Evolutionary conservation across 2,113 vertebrate genomes (phyloP).

Genomic region (Zootoca vivipara): DNA sequence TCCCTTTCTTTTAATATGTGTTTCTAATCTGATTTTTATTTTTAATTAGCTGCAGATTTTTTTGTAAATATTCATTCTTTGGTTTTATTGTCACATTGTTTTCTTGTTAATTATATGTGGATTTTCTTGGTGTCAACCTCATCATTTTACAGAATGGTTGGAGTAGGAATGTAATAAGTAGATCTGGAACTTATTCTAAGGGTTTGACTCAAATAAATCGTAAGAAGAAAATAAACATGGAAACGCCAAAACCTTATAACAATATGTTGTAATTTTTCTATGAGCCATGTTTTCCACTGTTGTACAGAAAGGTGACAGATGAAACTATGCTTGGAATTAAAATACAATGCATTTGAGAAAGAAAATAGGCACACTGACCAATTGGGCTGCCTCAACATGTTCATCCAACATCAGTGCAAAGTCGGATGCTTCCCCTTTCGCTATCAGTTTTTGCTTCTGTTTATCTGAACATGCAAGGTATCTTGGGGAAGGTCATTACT

Average conservation of each 20-base stretch:
- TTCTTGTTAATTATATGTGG: too few relatives aligned
- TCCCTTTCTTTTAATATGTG: too few relatives aligned
- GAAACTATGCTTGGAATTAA: neutral
- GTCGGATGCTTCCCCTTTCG: too few relatives aligned
- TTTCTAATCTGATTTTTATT: too few relatives aligned
- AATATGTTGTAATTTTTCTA: neutral
- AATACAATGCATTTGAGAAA: neutral
- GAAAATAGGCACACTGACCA: neutral
- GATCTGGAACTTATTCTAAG: neutral
- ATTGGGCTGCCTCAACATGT: neutral
- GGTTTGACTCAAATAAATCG: slow-evolving; percentile 20
- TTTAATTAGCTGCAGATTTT: too few relatives aligned
- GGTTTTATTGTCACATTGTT: too few relatives aligned
- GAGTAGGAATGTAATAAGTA: neutral
- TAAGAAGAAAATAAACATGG: slow-evolving; percentile 8
- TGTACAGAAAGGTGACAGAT: neutral
- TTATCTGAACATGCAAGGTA: neutral
- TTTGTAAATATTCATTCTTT: too few relatives aligned
- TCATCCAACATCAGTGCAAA: neutral
- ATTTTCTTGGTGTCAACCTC: too few relatives aligned
- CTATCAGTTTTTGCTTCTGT: neutral
- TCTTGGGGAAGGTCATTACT: neutral
- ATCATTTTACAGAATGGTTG: too few relatives aligned
- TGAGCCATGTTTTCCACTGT: neutral
- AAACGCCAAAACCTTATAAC: neutral